Base-by-base conservation (phyloP, 2,888 invertebrate genomes). In the Tanypteryx hageni region DNA sequence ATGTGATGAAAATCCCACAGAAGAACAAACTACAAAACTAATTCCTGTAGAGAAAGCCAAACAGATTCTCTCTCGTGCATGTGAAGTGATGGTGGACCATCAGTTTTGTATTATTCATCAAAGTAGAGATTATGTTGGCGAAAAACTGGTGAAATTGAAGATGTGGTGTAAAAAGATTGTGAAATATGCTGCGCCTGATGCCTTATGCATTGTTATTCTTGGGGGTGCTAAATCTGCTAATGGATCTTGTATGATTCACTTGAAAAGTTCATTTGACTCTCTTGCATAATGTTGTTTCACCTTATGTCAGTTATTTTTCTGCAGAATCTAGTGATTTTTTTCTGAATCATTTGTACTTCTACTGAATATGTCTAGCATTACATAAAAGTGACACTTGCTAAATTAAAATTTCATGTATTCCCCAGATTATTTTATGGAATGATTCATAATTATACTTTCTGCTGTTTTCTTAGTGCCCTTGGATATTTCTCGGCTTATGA, bases 121-220 rank as follows among this genome's bases (percentile, higher is more conserved):
- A 18, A 10, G 8, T 18, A 64, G 64, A 18, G 89, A 89, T 27
- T 89, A 59, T 18, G 31, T 89, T 64, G 89, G 89, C 0, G 44
- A 64, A 31, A 89, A 64, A 31, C 44, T 89, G 10, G 61, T 31
- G 31, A 61, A 31, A 18, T 64, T 89, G 7, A 4, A 64, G 4
- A 89, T 31, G 2, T 89, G 64, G 64, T 89, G 89, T 18, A 89
- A 13, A n/a, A 89, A 89, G 31, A 27, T 89, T 31, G 89, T 89
- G 64, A 44, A 89, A n/a, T 31, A 22, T 89, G 58, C 89, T 27
- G 89, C 89, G 8, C 31, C 61, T 16, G 8, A 44, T 18, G 31
- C 89, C 18, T 64, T 89, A 31, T 31, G 31, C 44, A 44, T 89
- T 8, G 31, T 89, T 2, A 22, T 89, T 89, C 31, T 89, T 64